Evolutionary conservation across 2,113 vertebrate genomes (phyloP).

Genomic region (Todiramphus chloris): DNA sequence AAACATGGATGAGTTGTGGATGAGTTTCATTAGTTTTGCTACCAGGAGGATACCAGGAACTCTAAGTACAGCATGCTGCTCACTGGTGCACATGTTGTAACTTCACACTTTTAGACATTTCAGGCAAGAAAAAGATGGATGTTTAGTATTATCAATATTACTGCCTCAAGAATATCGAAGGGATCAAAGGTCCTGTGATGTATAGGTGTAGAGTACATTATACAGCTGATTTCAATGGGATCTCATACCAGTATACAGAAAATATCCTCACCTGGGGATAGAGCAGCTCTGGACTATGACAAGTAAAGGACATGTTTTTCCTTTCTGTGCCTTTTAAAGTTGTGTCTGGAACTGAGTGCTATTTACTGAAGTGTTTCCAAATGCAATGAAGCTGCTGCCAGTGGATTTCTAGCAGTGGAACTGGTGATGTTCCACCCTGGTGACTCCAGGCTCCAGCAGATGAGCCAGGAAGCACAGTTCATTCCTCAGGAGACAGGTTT

Average conservation of each 20-base stretch:
- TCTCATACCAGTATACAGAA: neutral
- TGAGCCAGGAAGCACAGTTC: neutral
- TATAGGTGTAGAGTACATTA: neutral
- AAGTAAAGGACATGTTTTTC: neutral
- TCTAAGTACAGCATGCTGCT: neutral
- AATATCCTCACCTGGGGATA: neutral
- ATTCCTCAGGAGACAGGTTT: neutral
- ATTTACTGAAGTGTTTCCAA: neutral
- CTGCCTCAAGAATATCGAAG: neutral
- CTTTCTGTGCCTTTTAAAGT: neutral
- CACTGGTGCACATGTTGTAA: rapidly evolving
- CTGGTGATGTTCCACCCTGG: neutral
- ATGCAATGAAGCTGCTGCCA: neutral
- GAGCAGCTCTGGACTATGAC: neutral
- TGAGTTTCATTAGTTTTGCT: neutral
- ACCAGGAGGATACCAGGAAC: neutral
- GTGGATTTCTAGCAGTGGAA: neutral
- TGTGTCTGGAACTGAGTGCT: neutral
- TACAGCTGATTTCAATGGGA: neutral
- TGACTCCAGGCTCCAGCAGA: neutral
- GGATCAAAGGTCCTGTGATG: neutral
- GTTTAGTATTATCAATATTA: neutral
- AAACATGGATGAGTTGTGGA: neutral
- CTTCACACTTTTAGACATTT: neutral
- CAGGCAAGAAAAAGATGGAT: neutral